phyloP scores from a whole-genome alignment of 23 tunicate genomes.

The Trididemnum nubilum region DNA sequence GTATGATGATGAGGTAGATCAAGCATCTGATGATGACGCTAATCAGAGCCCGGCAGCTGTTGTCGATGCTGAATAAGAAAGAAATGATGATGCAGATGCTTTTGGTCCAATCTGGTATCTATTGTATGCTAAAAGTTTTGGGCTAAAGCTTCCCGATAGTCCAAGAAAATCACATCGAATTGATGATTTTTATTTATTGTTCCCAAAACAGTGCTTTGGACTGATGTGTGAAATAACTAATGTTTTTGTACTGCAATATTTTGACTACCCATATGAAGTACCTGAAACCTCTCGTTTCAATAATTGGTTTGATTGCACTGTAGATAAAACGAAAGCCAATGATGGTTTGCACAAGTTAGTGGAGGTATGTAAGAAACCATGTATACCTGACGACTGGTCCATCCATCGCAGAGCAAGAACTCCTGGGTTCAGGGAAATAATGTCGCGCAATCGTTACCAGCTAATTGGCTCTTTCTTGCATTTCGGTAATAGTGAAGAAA shows the following conservation, averaged over 20 bases:
- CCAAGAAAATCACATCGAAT: neutral
- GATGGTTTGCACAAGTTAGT: neutral
- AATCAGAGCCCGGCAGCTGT: neutral
- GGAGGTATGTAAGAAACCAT: too few species aligned
- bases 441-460: neutral
- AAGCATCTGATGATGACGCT: neutral
- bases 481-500: too few species aligned
- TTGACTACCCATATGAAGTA: neutral
- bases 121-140: too few species aligned
- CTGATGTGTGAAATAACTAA: too few species aligned
- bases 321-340: neutral
- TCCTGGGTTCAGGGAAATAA: neutral
- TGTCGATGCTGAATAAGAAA: neutral
- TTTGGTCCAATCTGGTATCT: neutral
- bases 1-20: too few species aligned
- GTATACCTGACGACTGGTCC: too few species aligned
- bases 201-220: neutral
- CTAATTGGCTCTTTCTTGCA: neutral
- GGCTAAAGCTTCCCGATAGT: too few species aligned
- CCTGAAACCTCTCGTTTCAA: neutral
- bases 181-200: neutral
- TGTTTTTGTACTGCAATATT: neutral
- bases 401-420: too few species aligned
- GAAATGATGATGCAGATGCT: neutral
- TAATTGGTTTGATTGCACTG: neutral